Base-by-base conservation (phyloP, 92 coral and sea anemone species). In the Hydrozoanthus gracilis region DNA sequence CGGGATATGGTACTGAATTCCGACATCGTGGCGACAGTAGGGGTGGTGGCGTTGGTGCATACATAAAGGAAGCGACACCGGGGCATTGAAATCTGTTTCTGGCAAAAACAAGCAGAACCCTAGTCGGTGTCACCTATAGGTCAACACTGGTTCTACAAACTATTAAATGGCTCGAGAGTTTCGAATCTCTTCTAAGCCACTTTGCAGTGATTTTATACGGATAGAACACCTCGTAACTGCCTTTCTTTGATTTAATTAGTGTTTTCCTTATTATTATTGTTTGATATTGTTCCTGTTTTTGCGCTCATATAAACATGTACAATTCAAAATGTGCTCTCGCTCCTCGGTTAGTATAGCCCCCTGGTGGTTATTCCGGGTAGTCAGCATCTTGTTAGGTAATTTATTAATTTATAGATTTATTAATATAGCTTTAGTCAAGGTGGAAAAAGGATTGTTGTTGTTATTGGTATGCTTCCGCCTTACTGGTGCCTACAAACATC, bases 401-500 rank as follows among this genome's bases (percentile, higher is more conserved):
- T n/a, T n/a, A n/a, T n/a, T n/a, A n/a, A n/a, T n/a, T n/a, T n/a
- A n/a, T n/a, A n/a, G n/a, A n/a, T n/a, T n/a, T n/a, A n/a, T n/a
- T n/a, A n/a, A n/a, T n/a, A n/a, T n/a, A n/a, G n/a, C n/a, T n/a
- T n/a, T n/a, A n/a, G n/a, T n/a, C n/a, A n/a, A n/a, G n/a, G n/a
- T n/a, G n/a, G n/a, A n/a, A n/a, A n/a, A n/a, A n/a, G n/a, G n/a
- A n/a, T n/a, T n/a, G n/a, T n/a, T n/a, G n/a, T n/a, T n/a, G n/a
- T n/a, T n/a, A n/a, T n/a, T n/a, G 90, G 83, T 3, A 79, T 88
- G 82, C 46, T 82, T 2, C 44, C 82, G n/a, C 14, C 27, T 73
- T 5, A 82, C 91, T 45, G 91, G 91, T 6, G 83, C 82, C n/a
- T 56, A 55, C 50, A 27, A 88, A 88, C 51, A 76, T 88, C 73